phyloP scores from a whole-genome alignment of 2,113 vertebrate genomes.

The Aspiorhynchus laticeps region DNA sequence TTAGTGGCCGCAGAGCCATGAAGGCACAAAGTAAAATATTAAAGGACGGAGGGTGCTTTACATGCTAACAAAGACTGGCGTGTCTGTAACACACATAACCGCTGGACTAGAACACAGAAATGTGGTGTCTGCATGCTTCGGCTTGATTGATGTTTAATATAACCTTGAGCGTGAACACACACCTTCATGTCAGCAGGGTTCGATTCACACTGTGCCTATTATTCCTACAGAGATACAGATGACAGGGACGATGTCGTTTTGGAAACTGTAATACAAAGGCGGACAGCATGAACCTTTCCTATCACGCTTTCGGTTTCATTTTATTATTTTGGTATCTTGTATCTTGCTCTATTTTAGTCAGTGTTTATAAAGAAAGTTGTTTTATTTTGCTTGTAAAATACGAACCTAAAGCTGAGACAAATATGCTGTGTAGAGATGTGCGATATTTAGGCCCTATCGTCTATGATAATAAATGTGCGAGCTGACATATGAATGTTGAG shows the following conservation, averaged over 20 bases:
- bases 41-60: neutral
- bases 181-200: neutral
- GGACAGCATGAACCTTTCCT: neutral
- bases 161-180: constrained; percentile 4
- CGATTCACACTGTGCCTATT: neutral
- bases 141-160: constrained; percentile 28
- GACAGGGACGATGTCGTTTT: neutral
- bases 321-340: neutral
- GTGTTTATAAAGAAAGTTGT: neutral
- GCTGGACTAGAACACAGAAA: constrained; percentile 27
- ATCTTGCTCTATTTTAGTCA: neutral
- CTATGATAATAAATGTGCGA: no score
- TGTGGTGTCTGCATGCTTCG: neutral
- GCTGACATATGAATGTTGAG: no score
- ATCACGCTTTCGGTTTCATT: neutral
- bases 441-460: neutral
- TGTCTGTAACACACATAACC: constrained; percentile 2
- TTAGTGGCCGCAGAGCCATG: neutral
- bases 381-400: neutral
- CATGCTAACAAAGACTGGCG: neutral
- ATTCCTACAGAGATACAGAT: neutral
- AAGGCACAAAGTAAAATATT: constrained; percentile 2
- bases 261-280: neutral
- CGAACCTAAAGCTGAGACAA: neutral
- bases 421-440: no score